Conservation (phyloP, 2,888 invertebrate genomes). For the Dendrolimus pini region DNA sequence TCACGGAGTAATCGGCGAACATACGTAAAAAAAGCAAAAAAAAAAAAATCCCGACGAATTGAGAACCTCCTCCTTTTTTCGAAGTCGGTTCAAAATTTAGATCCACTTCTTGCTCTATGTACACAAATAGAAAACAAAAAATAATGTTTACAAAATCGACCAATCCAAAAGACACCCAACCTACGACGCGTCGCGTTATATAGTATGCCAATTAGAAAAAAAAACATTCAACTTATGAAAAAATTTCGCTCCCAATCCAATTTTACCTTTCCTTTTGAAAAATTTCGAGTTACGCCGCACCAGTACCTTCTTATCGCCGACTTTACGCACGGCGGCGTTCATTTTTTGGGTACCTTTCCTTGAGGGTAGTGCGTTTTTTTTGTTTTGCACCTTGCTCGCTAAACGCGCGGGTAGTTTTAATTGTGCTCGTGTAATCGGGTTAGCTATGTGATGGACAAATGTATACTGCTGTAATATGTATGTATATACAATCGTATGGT, state of each 20-base stretch:
- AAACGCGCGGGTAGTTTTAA: conserved; percentile 6
- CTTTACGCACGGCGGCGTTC: conserved; percentile 31
- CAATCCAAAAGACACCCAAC: neutral
- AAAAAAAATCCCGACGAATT: too few species aligned
- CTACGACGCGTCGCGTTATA: neutral
- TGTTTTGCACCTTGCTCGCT: conserved; percentile 27
- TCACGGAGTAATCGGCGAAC: too few species aligned
- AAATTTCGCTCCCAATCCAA: neutral
- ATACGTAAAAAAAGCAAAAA: too few species aligned
- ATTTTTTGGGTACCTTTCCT: conserved; percentile 36
- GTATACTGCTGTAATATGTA: neutral
- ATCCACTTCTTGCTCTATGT: too few species aligned
- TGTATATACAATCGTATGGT: conserved; percentile 1
- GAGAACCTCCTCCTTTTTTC: too few species aligned
- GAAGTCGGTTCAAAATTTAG: too few species aligned
- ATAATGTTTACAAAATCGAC: neutral
- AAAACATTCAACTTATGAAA: neutral
- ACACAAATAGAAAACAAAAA: neutral
- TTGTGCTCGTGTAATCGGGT: neutral
- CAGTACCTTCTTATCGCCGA: conserved; percentile 45
- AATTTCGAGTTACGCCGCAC: conserved; percentile 51
- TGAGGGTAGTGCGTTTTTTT: conserved; percentile 15
- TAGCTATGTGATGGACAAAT: neutral
- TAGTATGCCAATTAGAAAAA: neutral
- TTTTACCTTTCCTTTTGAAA: conserved; percentile 60